phyloP scores from a whole-genome alignment of 37 sponge, comb jelly and placozoan species.

The Geodia barretti region DNA sequence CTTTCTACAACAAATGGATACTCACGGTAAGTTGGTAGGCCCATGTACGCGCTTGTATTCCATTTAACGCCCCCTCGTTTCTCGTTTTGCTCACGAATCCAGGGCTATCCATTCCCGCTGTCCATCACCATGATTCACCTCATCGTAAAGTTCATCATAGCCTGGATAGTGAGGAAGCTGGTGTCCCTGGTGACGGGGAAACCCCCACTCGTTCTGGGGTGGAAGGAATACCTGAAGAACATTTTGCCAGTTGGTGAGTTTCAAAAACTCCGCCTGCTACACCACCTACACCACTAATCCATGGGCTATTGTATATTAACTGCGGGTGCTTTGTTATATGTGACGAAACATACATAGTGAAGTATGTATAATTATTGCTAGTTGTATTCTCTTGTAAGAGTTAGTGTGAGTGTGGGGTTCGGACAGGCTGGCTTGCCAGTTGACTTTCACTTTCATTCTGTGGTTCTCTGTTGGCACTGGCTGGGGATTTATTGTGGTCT shows the following conservation, averaged over 20 bases:
- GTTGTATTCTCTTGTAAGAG: no score
- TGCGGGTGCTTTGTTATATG: neutral
- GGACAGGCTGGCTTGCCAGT: no score
- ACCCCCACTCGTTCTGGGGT: conserved; percentile 43
- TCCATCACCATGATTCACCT: conserved; percentile 86
- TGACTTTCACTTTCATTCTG: neutral
- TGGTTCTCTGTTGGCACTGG: neutral
- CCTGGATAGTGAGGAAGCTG: conserved; percentile 63
- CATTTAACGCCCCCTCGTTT: neutral
- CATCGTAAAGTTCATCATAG: conserved; percentile 73
- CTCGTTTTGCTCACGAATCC: no score
- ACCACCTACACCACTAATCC: neutral
- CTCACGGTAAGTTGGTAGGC: conserved; percentile 80
- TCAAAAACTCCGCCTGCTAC: no score
- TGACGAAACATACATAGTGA: neutral
- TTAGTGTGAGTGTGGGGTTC: no score
- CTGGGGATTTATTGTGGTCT: no score
- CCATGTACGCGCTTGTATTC: conserved; percentile 2
- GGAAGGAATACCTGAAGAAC: conserved; percentile 63
- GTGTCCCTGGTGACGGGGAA: neutral
- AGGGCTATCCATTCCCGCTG: conserved; percentile 83
- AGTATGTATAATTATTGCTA: neutral
- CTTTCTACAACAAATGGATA: conserved; percentile 98
- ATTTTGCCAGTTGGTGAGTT: conserved; percentile 63
- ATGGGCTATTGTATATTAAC: no score